Evolutionary conservation across 2,888 invertebrate species (phyloP), one percentile per base, ranked within the genome.

Genomic region (Nematopogon swammerdamellus): DNA sequence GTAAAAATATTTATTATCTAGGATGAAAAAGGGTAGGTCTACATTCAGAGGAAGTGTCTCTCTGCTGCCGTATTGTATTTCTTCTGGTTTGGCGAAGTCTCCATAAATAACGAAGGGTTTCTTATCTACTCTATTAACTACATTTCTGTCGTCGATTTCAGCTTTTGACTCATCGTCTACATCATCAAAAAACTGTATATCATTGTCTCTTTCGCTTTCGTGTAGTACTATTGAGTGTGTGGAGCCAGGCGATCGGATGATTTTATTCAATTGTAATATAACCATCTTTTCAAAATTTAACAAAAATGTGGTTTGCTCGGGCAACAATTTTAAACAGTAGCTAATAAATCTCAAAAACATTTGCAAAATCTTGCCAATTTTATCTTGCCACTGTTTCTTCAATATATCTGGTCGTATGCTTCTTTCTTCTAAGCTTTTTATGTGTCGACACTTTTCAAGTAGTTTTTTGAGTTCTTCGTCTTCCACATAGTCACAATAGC

Each of bases 271-370:
- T 56, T 79, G 79, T 49, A 79, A 60, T 20, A 75, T 61, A 18
- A 77, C 65, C 66, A 79, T 62, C 59, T 70, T 73, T 60, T 79
- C 69, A 47, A 79, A 63, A 55, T 79, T 68, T 42, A 79, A 58
- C 48, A 79, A 60, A 59, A 79, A 79, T 2, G 67, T 63, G 16
- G 69, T 58, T 60, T 79, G 79, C 58, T 79, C 76, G 19, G 79
- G 79, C 48, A 79, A 56, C 50, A 79, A 55, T 55, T 74, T 72
- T 16, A 79, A 56, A 51, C 70, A 66, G 52, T 69, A 79, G 56
- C 72, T 70, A 10, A 76, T 65, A 57, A 77, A 79, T 57, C 74
- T 77, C 5, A 75, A 54, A 59, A 79, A 77, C 18, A 79, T 52
- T 49, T 67, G 58, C 1, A 76, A 52, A n/a, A 79, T 59, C 60